These are phyloP conservation scores for Anguilla obscura DNA, from an alignment of 2,797 vertebrate genomes.

Conservation along the genomic window DNA sequence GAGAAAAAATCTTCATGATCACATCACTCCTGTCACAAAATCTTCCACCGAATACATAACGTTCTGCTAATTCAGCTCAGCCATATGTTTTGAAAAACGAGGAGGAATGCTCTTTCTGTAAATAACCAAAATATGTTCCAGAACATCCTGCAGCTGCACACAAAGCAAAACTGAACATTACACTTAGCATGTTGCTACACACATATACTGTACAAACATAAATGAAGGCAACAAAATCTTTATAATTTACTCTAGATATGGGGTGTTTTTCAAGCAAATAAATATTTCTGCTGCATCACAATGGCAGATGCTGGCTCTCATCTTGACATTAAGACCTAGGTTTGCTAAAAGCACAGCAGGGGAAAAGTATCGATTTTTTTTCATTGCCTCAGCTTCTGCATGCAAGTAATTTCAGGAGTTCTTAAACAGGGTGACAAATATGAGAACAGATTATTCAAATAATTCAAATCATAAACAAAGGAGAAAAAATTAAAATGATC, in stretches of 20 bases:
- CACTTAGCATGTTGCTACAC: not conserved
- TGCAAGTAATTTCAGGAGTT: not conserved
- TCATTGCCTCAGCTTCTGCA: not conserved
- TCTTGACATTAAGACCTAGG: too few species aligned
- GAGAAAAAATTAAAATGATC: not conserved
- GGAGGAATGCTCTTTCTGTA: not conserved
- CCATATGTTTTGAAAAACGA: not conserved
- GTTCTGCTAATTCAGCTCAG: not conserved
- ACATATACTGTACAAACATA: not conserved
- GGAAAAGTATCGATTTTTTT: not conserved
- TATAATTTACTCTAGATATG: not conserved
- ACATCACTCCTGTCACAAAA: not conserved
- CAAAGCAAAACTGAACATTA: not conserved
- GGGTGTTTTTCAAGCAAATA: constrained; percentile 5
- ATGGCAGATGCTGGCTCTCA: not conserved
- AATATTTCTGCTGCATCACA: too few species aligned
- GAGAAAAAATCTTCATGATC: not conserved
- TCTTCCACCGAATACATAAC: not conserved
- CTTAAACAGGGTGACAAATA: not conserved
- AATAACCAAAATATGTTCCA: not conserved
- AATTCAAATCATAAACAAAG: not conserved
- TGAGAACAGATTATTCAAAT: not conserved
- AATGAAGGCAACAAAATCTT: not conserved
- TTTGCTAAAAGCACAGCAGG: not conserved
- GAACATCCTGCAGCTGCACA: not conserved